phyloP scores from a whole-genome alignment of 2,888 invertebrate species.

The Agonopterix subpropinquella region DNA sequence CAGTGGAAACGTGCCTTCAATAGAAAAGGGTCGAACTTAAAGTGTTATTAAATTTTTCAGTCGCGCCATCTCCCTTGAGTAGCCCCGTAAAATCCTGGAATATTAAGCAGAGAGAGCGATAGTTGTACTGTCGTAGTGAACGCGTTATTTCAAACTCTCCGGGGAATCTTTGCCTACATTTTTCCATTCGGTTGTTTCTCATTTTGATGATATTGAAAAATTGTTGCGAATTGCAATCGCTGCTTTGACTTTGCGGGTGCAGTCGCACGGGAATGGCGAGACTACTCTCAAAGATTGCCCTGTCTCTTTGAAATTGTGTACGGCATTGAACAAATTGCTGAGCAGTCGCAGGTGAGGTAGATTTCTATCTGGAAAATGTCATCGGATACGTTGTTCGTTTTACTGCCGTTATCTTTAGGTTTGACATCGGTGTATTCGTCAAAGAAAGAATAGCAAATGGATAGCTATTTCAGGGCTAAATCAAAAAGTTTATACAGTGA shows the following conservation, averaged over 20 bases:
- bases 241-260: slow-evolving; percentile 29
- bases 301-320: slow-evolving; percentile 34
- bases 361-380: not conserved
- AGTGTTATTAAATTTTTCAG: slow-evolving; percentile 22
- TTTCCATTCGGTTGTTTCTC: slow-evolving; percentile 24
- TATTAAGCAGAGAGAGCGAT: slow-evolving; percentile 25
- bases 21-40: not conserved
- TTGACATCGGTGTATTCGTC: too few species aligned
- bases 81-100: slow-evolving; percentile 24
- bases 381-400: not conserved
- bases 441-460: too few species aligned
- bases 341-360: slow-evolving; percentile 8
- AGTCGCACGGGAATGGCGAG: slow-evolving; percentile 19
- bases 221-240: slow-evolving; percentile 35
- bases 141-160: slow-evolving; percentile 12
- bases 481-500: too few species aligned
- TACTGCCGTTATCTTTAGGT: not conserved
- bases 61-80: slow-evolving; percentile 14
- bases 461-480: too few species aligned
- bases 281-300: slow-evolving; percentile 34
- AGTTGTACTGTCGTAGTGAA: slow-evolving; percentile 15
- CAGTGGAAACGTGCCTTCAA: not conserved
- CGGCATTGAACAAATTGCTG: slow-evolving; percentile 28
- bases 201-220: slow-evolving; percentile 39
- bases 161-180: slow-evolving; percentile 15